Evolutionary conservation across 2,113 vertebrate genomes (phyloP).

Genomic region (Illadopsis cleaveri): DNA sequence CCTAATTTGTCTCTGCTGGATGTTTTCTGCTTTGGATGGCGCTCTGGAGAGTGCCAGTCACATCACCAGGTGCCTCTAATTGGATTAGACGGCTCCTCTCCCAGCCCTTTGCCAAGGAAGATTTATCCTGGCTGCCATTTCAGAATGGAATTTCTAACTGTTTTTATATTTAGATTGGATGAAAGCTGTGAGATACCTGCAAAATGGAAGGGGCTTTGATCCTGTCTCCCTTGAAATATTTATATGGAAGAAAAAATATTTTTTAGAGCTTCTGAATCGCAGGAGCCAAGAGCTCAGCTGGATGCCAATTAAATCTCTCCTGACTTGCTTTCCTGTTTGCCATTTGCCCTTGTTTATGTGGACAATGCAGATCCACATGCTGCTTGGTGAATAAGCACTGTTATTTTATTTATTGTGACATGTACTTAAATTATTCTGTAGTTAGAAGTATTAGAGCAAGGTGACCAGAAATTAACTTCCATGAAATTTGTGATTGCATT

Average conservation of each 20-base stretch:
- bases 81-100: neutral
- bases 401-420: conserved; percentile 46
- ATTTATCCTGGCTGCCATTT: conserved; percentile 5
- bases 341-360: conserved; percentile 49
- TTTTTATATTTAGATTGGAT: conserved; percentile 14
- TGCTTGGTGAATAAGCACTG: conserved; percentile 36
- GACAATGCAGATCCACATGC: conserved; percentile 21
- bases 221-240: conserved; percentile 59
- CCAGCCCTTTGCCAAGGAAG: neutral
- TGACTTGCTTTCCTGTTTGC: conserved; percentile 33
- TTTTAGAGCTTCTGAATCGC: conserved; percentile 32
- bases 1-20: neutral
- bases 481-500: neutral
- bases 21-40: neutral
- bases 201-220: conserved; percentile 54
- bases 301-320: conserved; percentile 64
- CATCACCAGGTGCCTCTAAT: neutral
- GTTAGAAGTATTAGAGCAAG: neutral
- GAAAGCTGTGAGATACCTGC: conserved; percentile 30
- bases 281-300: conserved; percentile 37
- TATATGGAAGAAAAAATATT: conserved; percentile 5
- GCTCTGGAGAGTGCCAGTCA: neutral
- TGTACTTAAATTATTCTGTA: neutral
- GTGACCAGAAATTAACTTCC: neutral
- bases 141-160: neutral